Base-by-base conservation (phyloP, 1,140 invertebrate genomes). In the Lasaia peninsularis region DNA sequence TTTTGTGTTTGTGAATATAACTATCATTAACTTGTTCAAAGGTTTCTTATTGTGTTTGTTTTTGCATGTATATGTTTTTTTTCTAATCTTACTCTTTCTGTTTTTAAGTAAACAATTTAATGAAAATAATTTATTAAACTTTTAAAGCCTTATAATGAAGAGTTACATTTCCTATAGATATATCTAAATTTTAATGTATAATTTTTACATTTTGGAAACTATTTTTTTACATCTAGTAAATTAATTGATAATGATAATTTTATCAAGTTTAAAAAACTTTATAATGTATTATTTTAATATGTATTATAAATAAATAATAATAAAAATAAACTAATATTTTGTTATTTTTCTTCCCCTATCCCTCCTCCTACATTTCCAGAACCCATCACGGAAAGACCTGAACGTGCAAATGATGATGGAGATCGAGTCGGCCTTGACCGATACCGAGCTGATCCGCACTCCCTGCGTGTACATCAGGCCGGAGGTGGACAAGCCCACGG, bases 391-490 rank as follows among this genome's bases (percentile, higher is more conserved):
- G 34, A 94, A 97, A 87, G 97, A 99, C 79, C 92, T 97, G 60
- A 96, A 98, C 75, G 93, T 98, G 48, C 97, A 99, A 80, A 95
- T 99, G 94, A 95, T 98, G 84, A 94, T 97, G 90, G 94, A 95
- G 58, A 96, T 98, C 54, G 97, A 98, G 86, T 95, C 96, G 69
- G 92, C 94, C 0, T 86, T 99, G 52, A 90, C 97, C 12, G 92
- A 94, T 58, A 95, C 94, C 52, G 95, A 97, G 78, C 93, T 95
- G 67, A 92, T 97, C 59, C 91, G 91, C 10, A 90, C 94, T 59
- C 98, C 97, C 0, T 91, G 91, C 61, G 93, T 98, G 50, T 98
- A 92, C 69, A 94, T 98, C 14, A 92, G 93, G 50, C 91, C 95
- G 0, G 97, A 98, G 52, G 93, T 98, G 3, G 97, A 98, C 66